Evolutionary conservation across 2,797 vertebrate genomes (phyloP), one percentile per base, ranked within the genome.

Genomic region (Mus spretus): DNA sequence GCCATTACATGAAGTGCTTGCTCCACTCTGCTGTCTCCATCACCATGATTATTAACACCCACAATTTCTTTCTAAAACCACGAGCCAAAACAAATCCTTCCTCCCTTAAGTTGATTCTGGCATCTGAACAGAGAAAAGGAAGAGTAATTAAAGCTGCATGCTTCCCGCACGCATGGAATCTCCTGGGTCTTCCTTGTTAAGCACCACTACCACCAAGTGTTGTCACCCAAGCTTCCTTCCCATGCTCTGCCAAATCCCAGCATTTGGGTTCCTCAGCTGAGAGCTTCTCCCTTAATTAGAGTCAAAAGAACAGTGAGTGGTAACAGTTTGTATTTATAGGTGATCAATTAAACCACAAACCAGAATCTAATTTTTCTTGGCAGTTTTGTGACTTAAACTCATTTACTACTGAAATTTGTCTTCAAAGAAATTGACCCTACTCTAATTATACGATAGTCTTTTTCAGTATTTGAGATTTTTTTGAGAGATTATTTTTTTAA

Each of bases 341-440:
- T 53, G 61, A 85, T 67, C 44, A 83, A 83, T 72, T 94, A 94
- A 74, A 89, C 61, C 24, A 92, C 44, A 96, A 55, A 53, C 67
- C 44, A 79, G 22, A 91, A 78, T 44, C 50, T 53, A 79, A 34
- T 26, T 59, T 77, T 89, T 82, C 8, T 81, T n/a, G 61, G 20
- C 22, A 87, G n/a, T 79, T 89, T 10, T 70, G 14, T 47, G n/a
- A 80, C 37, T 91, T 63, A 84, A 89, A 79, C 15, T 63, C 50
- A 74, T 89, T 70, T 37, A 80, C 28, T 34, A 59, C 80, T 81
- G 6, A 83, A 61, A 94, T 61, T 80, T 92, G 74, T 50, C 37
- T 74, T 89, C 80, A 94, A 59, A 81, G 70, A 92, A 75, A 92
- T 11, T 57, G 53, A 89, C 47, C 80, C 31, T 63, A 2, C n/a